A percentile compares a stretch with the other conserved stretches of the same genome.
Conservation (phyloP, 2,888 invertebrate genomes). For the Volucella inanis region DNA sequence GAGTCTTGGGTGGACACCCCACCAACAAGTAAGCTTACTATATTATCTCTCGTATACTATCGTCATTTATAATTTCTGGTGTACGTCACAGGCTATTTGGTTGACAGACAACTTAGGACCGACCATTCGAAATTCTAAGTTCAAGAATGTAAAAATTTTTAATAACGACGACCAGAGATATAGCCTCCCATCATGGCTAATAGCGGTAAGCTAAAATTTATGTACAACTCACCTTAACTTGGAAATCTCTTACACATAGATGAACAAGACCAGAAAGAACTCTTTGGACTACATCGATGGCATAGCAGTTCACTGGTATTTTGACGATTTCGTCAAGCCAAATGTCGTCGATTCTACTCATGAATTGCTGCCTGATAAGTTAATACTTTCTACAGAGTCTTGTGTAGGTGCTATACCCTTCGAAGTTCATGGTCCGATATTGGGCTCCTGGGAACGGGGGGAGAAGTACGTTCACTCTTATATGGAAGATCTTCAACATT, state of each 20-base stretch:
- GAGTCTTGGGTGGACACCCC: constrained; percentile 89
- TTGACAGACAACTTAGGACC: constrained; percentile 90
- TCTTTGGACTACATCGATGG: constrained; percentile 88
- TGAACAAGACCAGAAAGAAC: constrained; percentile 84
- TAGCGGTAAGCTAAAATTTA: constrained; percentile 83
- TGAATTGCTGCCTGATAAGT: constrained; percentile 86
- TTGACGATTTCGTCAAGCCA: constrained; percentile 86
- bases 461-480: constrained; percentile 87
- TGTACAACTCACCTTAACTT: too few species aligned
- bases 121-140: constrained; percentile 85
- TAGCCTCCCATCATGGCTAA: constrained; percentile 87
- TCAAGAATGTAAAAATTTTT: constrained; percentile 87
- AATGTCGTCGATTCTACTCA: constrained; percentile 86
- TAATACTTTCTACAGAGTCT: constrained; percentile 92
- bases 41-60: background rate
- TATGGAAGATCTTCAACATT: constrained; percentile 89
- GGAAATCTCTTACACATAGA: constrained; percentile 79
- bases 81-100: constrained; percentile 85
- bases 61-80: constrained; percentile 79
- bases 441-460: constrained; percentile 91
- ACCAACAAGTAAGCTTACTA: constrained; percentile 83
- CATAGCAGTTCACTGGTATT: constrained; percentile 93
- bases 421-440: constrained; percentile 84
- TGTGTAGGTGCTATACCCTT: constrained; percentile 86
- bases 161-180: constrained; percentile 90